A percentile compares a stretch with the other conserved stretches of the same genome.
These are phyloP conservation scores for Trichomycterus rosablanca DNA, from an alignment of 2,113 vertebrate genomes.

Conservation along the genomic window DNA sequence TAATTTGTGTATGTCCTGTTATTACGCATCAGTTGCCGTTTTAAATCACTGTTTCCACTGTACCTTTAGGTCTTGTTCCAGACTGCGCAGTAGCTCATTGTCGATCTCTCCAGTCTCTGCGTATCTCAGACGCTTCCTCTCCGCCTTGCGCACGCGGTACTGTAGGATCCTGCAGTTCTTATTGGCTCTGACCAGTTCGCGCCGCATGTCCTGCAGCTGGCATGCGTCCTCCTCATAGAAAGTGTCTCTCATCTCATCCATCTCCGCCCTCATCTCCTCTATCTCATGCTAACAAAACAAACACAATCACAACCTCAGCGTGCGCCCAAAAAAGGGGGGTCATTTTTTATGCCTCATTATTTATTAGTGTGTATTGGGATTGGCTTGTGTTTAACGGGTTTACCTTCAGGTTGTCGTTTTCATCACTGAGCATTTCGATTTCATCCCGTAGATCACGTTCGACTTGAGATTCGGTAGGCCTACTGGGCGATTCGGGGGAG, in stretches of 20 bases:
- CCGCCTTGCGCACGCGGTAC: constrained; percentile 93
- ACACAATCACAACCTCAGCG: not conserved
- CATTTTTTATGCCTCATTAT: too few relatives aligned
- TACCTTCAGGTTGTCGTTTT: constrained; percentile 93
- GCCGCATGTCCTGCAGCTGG: constrained; percentile 96
- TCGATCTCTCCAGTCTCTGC: constrained; percentile 91
- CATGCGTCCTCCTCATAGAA: constrained; percentile 98
- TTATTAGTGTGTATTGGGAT: not conserved
- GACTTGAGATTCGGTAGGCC: constrained; percentile 51
- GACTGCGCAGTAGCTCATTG: constrained; percentile 85
- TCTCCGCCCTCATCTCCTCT: constrained; percentile 94
- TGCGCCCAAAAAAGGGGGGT: too few relatives aligned
- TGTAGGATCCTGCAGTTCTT: constrained; percentile 98
- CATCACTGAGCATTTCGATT: constrained; percentile 83
- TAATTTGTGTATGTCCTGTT: too few relatives aligned
- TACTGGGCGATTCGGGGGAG: constrained; percentile 52
- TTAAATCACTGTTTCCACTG: too few relatives aligned
- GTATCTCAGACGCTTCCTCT: constrained; percentile 86
- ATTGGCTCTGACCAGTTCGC: constrained; percentile 94
- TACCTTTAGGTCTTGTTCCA: constrained; percentile 98
- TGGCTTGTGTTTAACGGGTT: constrained; percentile 24
- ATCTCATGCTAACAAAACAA: constrained; percentile 78
- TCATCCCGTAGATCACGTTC: constrained; percentile 77
- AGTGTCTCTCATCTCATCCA: constrained; percentile 98
- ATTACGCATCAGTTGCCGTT: too few relatives aligned